Percentiles rank a stretch among this genome's conserved stretches.
These are phyloP conservation scores for Jacana jacana DNA, from an alignment of 2,113 vertebrate species.

Conservation along the genomic window DNA sequence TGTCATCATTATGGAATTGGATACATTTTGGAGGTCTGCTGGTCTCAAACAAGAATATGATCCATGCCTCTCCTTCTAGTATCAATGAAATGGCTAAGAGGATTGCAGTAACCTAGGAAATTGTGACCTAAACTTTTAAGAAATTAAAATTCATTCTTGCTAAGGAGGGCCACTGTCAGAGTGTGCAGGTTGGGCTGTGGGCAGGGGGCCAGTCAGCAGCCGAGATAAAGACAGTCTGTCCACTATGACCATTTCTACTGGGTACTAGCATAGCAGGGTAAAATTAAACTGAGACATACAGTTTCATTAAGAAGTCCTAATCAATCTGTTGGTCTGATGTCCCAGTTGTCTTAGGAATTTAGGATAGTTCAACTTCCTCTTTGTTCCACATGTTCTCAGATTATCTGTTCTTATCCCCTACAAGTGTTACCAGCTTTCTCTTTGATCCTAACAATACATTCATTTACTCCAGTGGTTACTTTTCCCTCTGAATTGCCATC, in stretches of 20 bases:
- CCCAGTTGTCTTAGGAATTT: background rate
- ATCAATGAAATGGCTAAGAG: background rate
- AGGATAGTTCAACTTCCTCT: background rate
- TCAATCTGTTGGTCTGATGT: background rate
- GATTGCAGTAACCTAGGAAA: background rate
- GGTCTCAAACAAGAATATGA: background rate
- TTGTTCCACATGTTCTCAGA: background rate
- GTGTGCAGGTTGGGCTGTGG: background rate
- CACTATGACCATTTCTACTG: background rate
- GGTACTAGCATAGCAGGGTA: background rate
- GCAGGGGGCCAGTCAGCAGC: background rate
- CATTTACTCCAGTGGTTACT: background rate
- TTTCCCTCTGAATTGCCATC: background rate
- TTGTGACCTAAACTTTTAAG: background rate
- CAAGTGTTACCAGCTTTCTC: background rate
- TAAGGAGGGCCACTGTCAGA: background rate
- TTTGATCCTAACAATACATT: background rate
- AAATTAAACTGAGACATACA: constrained; percentile 20
- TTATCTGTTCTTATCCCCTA: background rate
- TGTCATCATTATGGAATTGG: background rate
- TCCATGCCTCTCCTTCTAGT: background rate
- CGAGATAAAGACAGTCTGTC: background rate
- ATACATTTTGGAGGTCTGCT: background rate
- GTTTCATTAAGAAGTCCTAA: constrained; percentile 18
- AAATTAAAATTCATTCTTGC: background rate